These are phyloP conservation scores for Antheraea pernyi DNA, from an alignment of 1,140 invertebrate genomes.

Conservation along the genomic window DNA sequence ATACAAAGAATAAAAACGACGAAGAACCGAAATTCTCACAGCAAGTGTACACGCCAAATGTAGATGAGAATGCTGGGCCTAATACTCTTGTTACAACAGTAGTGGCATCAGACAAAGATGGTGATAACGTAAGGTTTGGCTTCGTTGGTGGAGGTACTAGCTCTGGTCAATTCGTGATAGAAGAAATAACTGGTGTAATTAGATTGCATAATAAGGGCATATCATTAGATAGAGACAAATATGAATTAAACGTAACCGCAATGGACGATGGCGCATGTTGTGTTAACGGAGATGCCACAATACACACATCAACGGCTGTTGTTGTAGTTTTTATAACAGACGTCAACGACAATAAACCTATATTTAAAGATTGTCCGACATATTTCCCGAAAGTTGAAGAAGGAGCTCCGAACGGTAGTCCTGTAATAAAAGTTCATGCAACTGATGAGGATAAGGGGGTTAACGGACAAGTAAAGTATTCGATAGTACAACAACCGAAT, in stretches of 20 bases:
- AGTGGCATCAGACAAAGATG: constrained; percentile 96
- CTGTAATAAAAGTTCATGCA: constrained; percentile 95
- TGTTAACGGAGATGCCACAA: constrained; percentile 89
- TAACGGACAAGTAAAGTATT: constrained; percentile 95
- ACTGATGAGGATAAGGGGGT: constrained; percentile 97
- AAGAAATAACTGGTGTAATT: constrained; percentile 97
- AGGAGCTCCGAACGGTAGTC: constrained; percentile 94
- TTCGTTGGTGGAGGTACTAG: constrained; percentile 94
- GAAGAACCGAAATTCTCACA: constrained; percentile 98
- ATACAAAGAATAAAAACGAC: constrained; percentile 98
- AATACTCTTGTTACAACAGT: constrained; percentile 96
- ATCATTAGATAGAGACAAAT: constrained; percentile 92
- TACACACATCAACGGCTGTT: constrained; percentile 96
- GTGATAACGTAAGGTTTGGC: constrained; percentile 95
- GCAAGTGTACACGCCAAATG: constrained; percentile 97
- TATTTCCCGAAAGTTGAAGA: constrained; percentile 96
- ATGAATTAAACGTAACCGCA: constrained; percentile 96
- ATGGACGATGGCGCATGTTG: constrained; percentile 97
- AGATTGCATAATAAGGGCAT: constrained; percentile 92
- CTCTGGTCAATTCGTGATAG: constrained; percentile 96
- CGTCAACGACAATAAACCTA: constrained; percentile 96
- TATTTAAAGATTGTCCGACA: constrained; percentile 94
- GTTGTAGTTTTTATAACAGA: constrained; percentile 98
- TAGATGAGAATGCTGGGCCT: constrained; percentile 96
- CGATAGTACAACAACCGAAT: constrained; percentile 97